Evolutionary conservation across 2,113 vertebrate genomes (phyloP), one percentile per base, ranked within the genome.

Genomic region (Gymnorhina tibicen): DNA sequence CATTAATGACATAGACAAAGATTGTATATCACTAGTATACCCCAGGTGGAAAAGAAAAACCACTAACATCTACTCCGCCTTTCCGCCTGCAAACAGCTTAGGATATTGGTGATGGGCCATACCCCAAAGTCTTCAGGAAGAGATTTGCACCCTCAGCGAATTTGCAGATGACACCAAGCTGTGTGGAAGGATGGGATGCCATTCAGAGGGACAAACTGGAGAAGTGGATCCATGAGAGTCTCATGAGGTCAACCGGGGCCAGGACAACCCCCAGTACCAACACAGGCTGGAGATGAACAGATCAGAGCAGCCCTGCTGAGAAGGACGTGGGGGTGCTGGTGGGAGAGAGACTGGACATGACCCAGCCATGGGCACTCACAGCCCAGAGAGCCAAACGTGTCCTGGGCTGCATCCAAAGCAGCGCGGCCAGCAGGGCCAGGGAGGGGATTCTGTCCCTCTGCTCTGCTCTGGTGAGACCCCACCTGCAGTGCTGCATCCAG

Each of bases 261-360:
- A 50, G 35, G 13, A 16, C 24, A 50, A 12, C 4, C 13, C 13
- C 26, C 0, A 0, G 2, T 21, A 7, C 0, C 26, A 49, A 0
- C 32, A 16, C 5, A 75, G 35, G 8, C 35, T 35, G 42, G 8
- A 13, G 7, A 32, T 27, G 16, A 4, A 18, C 13, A 33, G 58
- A 22, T 5, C 18, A 27, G 3, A 63, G 11, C 14, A 63, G 22
- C 7, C 14, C 33, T 33, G 10, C 33, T 0, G 0, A 37, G 47
- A 37, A 44, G 47, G 21, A 1, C 5, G 53, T 26, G 7, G 10
- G 32, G 26, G 6, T 44, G 56, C 46, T 32, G 67, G 5, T 3
- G 27, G 9, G 0, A 10, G 33, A 33, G 21, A 72, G 22, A 39
- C 18, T 64, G 49, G 49, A 41, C 19, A 7, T n/a, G 69, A 23